Evolutionary conservation across 2,113 vertebrate genomes (phyloP).

Genomic region (Cyrtonyx montezumae): DNA sequence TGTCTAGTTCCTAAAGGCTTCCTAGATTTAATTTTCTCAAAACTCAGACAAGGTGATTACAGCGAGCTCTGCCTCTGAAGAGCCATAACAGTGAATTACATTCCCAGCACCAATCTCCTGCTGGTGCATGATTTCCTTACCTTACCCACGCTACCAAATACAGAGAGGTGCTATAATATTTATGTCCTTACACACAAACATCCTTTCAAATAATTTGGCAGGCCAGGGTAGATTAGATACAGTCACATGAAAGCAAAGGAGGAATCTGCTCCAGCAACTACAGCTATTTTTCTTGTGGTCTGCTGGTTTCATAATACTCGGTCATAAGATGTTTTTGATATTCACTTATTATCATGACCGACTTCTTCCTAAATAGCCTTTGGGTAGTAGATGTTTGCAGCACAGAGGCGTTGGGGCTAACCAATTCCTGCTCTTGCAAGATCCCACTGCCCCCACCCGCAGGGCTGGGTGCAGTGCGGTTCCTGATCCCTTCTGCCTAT

Average conservation of each 20-base stretch:
- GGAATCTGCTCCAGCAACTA: slow-evolving; percentile 39
- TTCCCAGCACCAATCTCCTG: background rate
- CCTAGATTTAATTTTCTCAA: slow-evolving; percentile 16
- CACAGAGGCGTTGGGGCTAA: background rate
- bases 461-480: background rate
- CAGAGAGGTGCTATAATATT: background rate
- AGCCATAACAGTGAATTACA: background rate
- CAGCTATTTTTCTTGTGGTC: slow-evolving; percentile 13
- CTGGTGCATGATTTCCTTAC: background rate
- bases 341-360: background rate
- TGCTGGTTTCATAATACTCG: slow-evolving; percentile 55
- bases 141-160: background rate
- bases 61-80: background rate
- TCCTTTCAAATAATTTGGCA: slow-evolving; percentile 19
- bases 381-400: background rate
- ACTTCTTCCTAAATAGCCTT: slow-evolving; percentile 31
- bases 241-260: slow-evolving; percentile 51
- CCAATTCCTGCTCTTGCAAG: background rate
- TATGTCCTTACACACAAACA: background rate
- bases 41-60: background rate
- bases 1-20: background rate
- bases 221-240: background rate
- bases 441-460: background rate
- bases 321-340: slow-evolving; percentile 47
- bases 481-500: background rate